Conservation (phyloP, 1,140 invertebrate genomes). For the Philotrypesis tridentata region DNA sequence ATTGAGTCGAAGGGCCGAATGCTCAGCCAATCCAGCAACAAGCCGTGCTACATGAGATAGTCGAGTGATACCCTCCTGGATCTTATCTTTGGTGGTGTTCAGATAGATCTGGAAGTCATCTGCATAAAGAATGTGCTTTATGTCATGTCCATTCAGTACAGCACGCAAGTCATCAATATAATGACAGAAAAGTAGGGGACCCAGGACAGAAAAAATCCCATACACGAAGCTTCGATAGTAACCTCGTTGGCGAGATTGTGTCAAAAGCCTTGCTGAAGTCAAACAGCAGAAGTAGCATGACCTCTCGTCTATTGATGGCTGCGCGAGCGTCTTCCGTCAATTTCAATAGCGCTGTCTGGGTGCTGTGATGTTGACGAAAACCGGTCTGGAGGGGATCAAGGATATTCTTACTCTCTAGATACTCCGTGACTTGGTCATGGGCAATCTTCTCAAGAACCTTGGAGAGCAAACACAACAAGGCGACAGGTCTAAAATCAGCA, state of each 20-base stretch:
- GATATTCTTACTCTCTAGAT: not conserved
- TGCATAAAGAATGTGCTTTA: too few species aligned
- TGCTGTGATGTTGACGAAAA: not conserved
- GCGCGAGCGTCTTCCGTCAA: not conserved
- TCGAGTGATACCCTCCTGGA: not conserved
- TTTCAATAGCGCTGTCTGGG: not conserved
- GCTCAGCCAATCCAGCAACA: not conserved
- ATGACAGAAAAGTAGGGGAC: not conserved
- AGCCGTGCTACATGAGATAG: not conserved
- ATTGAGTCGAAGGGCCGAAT: not conserved
- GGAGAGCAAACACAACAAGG: not conserved
- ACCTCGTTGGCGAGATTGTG: not conserved
- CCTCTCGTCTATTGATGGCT: not conserved
- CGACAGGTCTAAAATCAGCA: not conserved
- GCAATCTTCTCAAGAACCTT: constrained; percentile 8
- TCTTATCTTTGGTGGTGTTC: not conserved
- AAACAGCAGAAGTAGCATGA: not conserved
- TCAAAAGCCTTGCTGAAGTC: not conserved
- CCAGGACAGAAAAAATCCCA: not conserved
- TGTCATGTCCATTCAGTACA: not conserved
- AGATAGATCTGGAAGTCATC: not conserved
- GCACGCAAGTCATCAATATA: not conserved
- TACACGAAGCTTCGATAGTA: not conserved
- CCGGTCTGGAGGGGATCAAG: too few species aligned
- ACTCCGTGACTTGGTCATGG: not conserved